A percentile compares a stretch with the other conserved stretches of the same genome.
These are phyloP conservation scores for Pachycephala philippinensis DNA, from an alignment of 2,113 vertebrate genomes.

Conservation along the genomic window DNA sequence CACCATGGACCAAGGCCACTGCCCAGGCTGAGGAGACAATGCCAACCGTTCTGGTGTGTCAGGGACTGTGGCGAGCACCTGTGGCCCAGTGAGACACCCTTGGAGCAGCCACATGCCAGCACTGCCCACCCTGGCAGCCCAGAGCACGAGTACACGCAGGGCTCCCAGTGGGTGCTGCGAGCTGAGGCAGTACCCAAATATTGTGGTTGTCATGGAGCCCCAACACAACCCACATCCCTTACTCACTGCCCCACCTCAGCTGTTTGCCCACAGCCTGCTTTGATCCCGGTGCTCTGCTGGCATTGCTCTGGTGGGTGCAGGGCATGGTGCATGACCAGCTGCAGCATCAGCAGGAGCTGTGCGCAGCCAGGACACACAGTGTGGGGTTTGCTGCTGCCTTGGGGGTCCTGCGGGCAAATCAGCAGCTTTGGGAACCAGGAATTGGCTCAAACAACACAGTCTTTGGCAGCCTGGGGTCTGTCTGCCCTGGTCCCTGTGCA, in stretches of 20 bases:
- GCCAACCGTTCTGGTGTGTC: rapidly evolving
- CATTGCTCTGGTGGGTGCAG: rapidly evolving
- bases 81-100: not conserved
- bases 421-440: not conserved
- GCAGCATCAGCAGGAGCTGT: not conserved
- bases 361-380: rapidly evolving
- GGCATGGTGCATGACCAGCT: rapidly evolving
- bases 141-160: rapidly evolving
- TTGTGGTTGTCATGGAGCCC: slow-evolving; percentile 31
- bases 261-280: not conserved
- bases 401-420: not conserved
- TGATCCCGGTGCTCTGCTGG: not conserved
- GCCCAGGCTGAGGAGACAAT: not conserved
- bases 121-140: not conserved
- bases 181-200: slow-evolving; percentile 33
- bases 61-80: rapidly evolving
- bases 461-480: not conserved
- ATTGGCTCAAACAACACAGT: not conserved
- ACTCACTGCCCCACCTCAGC: slow-evolving; percentile 9
- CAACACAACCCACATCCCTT: not conserved
- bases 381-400: not conserved
- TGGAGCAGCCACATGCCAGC: not conserved
- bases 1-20: not conserved
- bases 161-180: not conserved
- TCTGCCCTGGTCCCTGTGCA: not conserved